Base-by-base conservation (phyloP, 2,113 vertebrate species). In the Arizona elegans region DNA sequence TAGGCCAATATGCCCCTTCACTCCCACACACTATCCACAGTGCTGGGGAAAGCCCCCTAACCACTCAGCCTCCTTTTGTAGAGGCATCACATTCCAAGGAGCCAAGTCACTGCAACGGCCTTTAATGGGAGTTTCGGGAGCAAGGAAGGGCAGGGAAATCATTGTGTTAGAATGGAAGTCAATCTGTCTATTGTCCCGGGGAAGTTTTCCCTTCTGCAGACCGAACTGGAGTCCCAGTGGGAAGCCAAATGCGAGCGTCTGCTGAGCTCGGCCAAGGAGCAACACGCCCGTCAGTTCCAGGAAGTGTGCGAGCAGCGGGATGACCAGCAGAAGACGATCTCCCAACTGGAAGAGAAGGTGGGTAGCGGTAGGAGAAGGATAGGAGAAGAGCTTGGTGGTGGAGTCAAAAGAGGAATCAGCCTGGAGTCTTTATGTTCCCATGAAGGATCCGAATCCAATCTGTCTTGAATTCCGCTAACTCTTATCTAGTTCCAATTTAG, bases 201-300 rank as follows among this genome's bases (percentile, higher is more conserved):
- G 87, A 95, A 99, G 98, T 87, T 98, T 23, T 97, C 97, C 1
- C 97, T 98, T 90, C 90, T 98, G 87, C 98, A 99, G 97, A 95
- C 96, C 6, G 99, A 99, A 94, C 96, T 99, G 81, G 98, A 99
- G 95, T 97, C 97, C 75, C 98, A 99, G 95, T 99, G 98, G 98
- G 98, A 98, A 96, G 94, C 95, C 58, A 98, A 93, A 58, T 98
- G 97, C 89, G 98, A 99, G 75, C 98, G 97, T 88, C 92, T 96
- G 2, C 89, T 99, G 97, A 96, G 97, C 47, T 95, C 96, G 0
- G 97, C 98, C 93, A 98, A 97, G 96, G 98, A 98, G 90, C 98
- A 98, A 75, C 98, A 99, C 5, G 15, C 33, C 0, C 97, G 97
- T 47, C 97, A 98, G 70, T 95, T 97, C 93, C 97, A 97, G 55